Percentiles rank a stretch among this genome's conserved stretches.
Conservation (phyloP, 2,113 vertebrate species). For the Colius striatus region DNA sequence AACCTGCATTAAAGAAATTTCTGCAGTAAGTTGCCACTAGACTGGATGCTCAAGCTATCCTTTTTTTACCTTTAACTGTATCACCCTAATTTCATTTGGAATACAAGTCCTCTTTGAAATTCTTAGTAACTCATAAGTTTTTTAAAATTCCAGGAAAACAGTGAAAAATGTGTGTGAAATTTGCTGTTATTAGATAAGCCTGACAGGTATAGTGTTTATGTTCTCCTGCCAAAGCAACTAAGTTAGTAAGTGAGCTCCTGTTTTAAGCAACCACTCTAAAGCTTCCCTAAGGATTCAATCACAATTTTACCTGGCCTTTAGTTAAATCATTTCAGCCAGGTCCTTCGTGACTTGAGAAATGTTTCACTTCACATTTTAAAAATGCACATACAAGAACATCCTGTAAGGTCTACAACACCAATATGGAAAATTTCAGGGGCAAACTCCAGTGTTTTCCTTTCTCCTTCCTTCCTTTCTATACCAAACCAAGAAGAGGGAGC, state of each 20-base stretch:
- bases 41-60: neutral
- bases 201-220: neutral
- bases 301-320: neutral
- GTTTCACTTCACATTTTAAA: neutral
- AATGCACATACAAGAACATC: neutral
- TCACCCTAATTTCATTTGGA: neutral
- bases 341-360: neutral
- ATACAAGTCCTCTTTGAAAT: neutral
- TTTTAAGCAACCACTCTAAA: neutral
- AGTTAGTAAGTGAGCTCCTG: neutral
- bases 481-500: neutral
- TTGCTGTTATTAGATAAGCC: neutral
- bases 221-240: neutral
- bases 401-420: neutral
- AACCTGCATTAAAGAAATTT: neutral
- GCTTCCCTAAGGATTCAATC: neutral
- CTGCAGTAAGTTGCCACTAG: neutral
- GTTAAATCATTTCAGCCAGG: neutral
- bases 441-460: neutral
- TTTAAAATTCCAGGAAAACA: neutral
- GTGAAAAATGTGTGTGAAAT: neutral
- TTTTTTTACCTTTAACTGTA: neutral
- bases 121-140: neutral
- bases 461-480: neutral
- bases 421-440: neutral